Evolutionary conservation across 2,113 vertebrate genomes (phyloP), one percentile per base, ranked within the genome.

Genomic region (Oncorhynchus tshawytscha): DNA sequence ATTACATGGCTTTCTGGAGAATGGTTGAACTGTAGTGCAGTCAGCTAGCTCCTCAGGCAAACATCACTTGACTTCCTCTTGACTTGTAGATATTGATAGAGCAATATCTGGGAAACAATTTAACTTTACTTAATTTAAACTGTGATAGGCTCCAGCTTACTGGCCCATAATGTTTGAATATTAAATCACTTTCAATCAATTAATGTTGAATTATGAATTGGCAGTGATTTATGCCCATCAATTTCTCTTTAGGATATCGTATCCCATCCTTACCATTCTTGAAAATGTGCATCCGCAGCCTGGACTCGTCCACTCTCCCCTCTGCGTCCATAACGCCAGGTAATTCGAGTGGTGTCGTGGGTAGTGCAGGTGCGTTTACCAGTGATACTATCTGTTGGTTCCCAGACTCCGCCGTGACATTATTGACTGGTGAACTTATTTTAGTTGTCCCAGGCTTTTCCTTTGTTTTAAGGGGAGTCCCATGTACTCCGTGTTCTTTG

Each of bases 221-320:
- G 39, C 62, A 24, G 62, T 65, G 22, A 25, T 65, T 65, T 15
- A 13, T 16, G 24, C n/a, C 5, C 1, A 73, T 25, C 3, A 13
- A 16, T 20, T n/a, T 57, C 11, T 15, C 27, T 57, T 31, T 7
- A 31, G 45, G 25, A 27, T 31, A 8, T 51, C 9, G 18, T 59
- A 39, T 20, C 7, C 8, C 51, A 51, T 27, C 13, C 27, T 82
- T 81, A 93, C 93, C 92, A 80, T 94, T 93, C 90, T 91, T 90
- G 71, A 93, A 91, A 68, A 94, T 93, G 69, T 92, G 86, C 85
- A 82, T 86, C 75, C 92, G 88, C 39, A 94, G 88, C 71, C 93
- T 86, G 1, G 92, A 93, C 85, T 94, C 93, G 84, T 94, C 93
- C n/a, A 94, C 91, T 79, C 93, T 85, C 48, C 93, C 93, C 78